These are phyloP conservation scores for Diarsia dahlii DNA, from an alignment of 2,888 invertebrate species.

Conservation along the genomic window DNA sequence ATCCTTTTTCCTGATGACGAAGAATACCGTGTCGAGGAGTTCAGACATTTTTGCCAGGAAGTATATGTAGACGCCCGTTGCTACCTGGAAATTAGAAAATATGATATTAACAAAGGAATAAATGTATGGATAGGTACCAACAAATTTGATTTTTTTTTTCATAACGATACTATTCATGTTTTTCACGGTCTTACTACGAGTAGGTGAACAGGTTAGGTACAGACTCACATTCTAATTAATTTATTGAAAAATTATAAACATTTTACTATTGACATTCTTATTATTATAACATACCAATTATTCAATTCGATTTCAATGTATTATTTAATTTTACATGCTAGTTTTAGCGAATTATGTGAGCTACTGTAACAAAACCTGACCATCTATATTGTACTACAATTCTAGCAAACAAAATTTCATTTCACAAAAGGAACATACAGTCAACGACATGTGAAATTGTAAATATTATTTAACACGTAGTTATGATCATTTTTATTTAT, in stretches of 20 bases:
- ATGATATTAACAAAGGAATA: background rate
- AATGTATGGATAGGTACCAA: background rate
- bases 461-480: background rate
- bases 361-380: no score
- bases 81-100: constrained; percentile 87
- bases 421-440: background rate
- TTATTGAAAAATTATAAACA: no score
- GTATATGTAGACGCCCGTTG: constrained; percentile 95
- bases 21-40: constrained; percentile 97
- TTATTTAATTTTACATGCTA: no score
- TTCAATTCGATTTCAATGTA: no score
- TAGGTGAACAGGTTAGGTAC: background rate
- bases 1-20: constrained; percentile 97
- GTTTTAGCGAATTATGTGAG: no score
- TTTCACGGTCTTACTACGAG: background rate
- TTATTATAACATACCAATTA: no score
- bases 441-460: background rate
- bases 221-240: no score
- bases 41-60: constrained; percentile 97
- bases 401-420: no score
- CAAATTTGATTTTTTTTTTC: no score
- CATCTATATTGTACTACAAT: no score
- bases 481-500: background rate
- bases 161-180: no score
- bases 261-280: no score